Percentiles rank a stretch among this genome's conserved stretches.
These are phyloP conservation scores for Catamblyrhynchus diadema DNA, from an alignment of 2,797 vertebrate genomes.

Conservation along the genomic window DNA sequence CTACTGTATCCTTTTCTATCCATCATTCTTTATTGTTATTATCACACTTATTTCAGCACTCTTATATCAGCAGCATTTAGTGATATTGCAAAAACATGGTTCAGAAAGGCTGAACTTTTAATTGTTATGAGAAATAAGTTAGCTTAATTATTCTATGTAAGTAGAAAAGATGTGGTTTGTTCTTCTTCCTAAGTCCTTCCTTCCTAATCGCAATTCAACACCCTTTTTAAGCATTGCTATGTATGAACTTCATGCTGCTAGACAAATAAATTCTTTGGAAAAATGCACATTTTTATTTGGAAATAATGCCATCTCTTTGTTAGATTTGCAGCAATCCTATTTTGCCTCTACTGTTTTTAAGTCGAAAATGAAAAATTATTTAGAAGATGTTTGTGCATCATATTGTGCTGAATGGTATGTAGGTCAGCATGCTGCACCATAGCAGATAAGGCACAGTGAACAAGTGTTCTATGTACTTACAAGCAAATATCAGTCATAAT, in stretches of 20 bases:
- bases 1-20: constrained; percentile 59
- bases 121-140: constrained; percentile 80
- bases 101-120: constrained; percentile 79
- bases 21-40: constrained; percentile 67
- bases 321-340: constrained; percentile 98
- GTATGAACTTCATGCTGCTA: constrained; percentile 91
- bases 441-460: constrained; percentile 97
- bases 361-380: constrained; percentile 95
- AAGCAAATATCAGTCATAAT: constrained; percentile 99
- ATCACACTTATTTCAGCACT: constrained; percentile 68
- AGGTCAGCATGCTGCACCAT: constrained; percentile 99
- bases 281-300: constrained; percentile 90
- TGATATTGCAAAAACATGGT: constrained; percentile 63
- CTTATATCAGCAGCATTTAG: constrained; percentile 69
- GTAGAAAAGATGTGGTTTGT: constrained; percentile 75
- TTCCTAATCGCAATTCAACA: constrained; percentile 82
- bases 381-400: constrained; percentile 97
- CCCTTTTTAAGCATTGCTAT: constrained; percentile 75
- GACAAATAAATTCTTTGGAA: constrained; percentile 93
- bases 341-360: constrained; percentile 98
- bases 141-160: constrained; percentile 75
- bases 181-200: constrained; percentile 72
- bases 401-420: constrained; percentile 99
- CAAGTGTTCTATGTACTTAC: constrained; percentile 99
- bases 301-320: constrained; percentile 98